Percentiles rank a stretch among this genome's conserved stretches.
Evolutionary conservation across 2,797 vertebrate genomes (phyloP).

Genomic region (Malurus leucopterus): DNA sequence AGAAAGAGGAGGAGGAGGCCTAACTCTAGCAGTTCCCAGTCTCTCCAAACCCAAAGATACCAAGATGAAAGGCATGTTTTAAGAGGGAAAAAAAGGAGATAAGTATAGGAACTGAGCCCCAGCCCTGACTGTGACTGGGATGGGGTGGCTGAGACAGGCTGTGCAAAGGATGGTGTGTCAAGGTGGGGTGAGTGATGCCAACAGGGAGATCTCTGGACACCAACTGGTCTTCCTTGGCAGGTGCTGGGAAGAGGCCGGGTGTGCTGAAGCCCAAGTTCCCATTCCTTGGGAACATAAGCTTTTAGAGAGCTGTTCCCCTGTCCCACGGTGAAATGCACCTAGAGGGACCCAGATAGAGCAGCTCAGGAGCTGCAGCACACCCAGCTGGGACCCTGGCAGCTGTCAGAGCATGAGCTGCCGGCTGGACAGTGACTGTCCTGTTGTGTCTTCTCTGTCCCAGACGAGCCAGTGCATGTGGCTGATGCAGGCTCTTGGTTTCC

Average conservation of each 20-base stretch:
- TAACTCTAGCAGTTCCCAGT: not conserved
- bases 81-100: not conserved
- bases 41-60: not conserved
- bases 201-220: not conserved
- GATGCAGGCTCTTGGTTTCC: constrained; percentile 97
- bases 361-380: not conserved
- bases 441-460: constrained; percentile 67
- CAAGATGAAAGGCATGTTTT: not conserved
- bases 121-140: not conserved
- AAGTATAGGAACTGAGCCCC: not conserved
- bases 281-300: not conserved
- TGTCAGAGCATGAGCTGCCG: not conserved
- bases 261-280: not conserved
- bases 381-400: not conserved
- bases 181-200: not conserved
- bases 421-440: constrained; percentile 3
- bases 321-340: not conserved
- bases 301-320: not conserved
- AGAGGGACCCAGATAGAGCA: not conserved
- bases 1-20: not conserved
- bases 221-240: not conserved
- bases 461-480: constrained; percentile 99
- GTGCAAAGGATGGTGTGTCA: not conserved
- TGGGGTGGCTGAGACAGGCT: not conserved
- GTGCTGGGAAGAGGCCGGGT: not conserved